Percentiles rank a stretch among this genome's conserved stretches.
Evolutionary conservation across 1,140 invertebrate species (phyloP).

Genomic region (Aricia agestis): DNA sequence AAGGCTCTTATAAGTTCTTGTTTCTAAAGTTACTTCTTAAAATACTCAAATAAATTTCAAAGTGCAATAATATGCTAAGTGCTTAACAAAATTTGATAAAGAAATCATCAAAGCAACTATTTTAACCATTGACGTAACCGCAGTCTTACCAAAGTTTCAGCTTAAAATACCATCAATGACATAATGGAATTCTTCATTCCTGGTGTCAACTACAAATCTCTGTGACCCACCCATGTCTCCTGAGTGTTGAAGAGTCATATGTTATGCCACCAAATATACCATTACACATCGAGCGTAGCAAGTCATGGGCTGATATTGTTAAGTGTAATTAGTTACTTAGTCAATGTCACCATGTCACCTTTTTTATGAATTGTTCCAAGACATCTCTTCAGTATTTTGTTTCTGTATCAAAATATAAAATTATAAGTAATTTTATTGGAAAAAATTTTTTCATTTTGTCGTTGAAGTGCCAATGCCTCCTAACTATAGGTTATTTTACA

Average conservation of each 20-base stretch:
- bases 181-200: slow-evolving; percentile 49
- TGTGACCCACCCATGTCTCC: slow-evolving; percentile 58
- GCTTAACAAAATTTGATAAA: no score
- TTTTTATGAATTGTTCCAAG: not conserved
- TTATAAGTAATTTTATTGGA: no score
- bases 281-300: slow-evolving; percentile 37
- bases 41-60: no score
- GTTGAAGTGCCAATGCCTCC: no score
- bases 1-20: no score
- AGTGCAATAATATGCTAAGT: no score
- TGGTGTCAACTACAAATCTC: slow-evolving; percentile 72
- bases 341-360: not conserved
- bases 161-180: slow-evolving; percentile 21
- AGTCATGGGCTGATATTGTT: slow-evolving; percentile 32
- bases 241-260: slow-evolving; percentile 62
- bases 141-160: not conserved
- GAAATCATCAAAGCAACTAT: no score
- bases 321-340: not conserved
- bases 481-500: no score
- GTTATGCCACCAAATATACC: slow-evolving; percentile 58
- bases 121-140: not conserved
- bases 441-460: no score
- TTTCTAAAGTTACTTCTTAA: no score
- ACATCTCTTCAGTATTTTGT: no score
- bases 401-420: no score